phyloP scores from a whole-genome alignment of 37 sponge, comb jelly and placozoan genomes.

The Dysidea cf. avara region DNA sequence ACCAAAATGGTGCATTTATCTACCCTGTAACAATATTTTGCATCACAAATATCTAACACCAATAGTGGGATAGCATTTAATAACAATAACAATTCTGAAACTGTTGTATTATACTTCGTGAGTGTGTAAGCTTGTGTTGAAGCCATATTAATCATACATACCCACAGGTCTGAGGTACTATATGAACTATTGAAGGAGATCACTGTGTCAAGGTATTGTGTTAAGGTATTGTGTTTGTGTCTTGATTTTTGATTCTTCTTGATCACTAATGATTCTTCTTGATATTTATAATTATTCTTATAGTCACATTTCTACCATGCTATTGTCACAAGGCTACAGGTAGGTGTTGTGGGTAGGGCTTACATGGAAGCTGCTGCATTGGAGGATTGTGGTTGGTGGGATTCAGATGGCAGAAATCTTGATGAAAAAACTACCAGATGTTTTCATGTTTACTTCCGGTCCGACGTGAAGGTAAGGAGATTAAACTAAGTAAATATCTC shows the following conservation, averaged over 20 bases:
- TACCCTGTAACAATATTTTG: constrained; percentile 40
- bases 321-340: constrained; percentile 61
- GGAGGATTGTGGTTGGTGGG: constrained; percentile 57
- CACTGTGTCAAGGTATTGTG: constrained; percentile 73
- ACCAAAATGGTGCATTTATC: background rate
- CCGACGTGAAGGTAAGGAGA: constrained; percentile 87
- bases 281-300: too few species aligned
- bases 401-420: constrained; percentile 85
- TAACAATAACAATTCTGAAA: constrained; percentile 73
- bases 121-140: constrained; percentile 11
- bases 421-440: constrained; percentile 84
- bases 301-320: constrained; percentile 71
- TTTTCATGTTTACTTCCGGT: constrained; percentile 80
- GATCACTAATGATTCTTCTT: too few species aligned
- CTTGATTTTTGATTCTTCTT: too few species aligned
- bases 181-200: constrained; percentile 63
- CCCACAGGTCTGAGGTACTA: constrained; percentile 54
- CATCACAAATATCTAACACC: constrained; percentile 79
- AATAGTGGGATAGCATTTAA: too few species aligned
- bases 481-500: too few species aligned
- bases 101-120: constrained; percentile 80
- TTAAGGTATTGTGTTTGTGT: too few species aligned
- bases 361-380: background rate
- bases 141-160: background rate
- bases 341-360: constrained; percentile 11